A percentile compares a stretch with the other conserved stretches of the same genome.
These are phyloP conservation scores for Cephalopachus bancanus DNA, from an alignment of 2,797 vertebrate species.

Conservation along the genomic window DNA sequence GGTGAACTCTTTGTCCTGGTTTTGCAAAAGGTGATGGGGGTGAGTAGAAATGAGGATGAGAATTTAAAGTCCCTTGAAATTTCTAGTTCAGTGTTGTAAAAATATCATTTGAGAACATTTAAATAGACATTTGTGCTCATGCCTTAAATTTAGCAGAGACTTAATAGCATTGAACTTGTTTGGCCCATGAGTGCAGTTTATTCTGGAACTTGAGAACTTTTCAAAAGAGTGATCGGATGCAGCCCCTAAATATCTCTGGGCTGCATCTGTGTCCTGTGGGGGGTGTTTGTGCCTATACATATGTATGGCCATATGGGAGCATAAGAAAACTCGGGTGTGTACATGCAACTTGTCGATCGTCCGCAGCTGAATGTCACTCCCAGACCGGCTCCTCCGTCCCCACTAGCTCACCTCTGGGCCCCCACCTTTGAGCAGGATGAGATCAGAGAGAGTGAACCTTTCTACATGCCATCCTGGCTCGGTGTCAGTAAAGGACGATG, in stretches of 20 bases:
- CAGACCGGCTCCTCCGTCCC: neutral
- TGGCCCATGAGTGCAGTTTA: conserved; percentile 64
- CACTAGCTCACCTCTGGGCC: conserved; percentile 61
- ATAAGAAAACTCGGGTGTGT: conserved; percentile 37
- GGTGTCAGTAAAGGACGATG: neutral
- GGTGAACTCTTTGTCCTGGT: conserved; percentile 66
- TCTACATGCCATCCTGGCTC: neutral
- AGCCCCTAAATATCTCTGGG: conserved; percentile 77
- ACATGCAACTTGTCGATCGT: neutral
- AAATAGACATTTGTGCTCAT: conserved; percentile 85
- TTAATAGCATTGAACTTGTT: conserved; percentile 81
- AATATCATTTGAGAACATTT: conserved; percentile 83
- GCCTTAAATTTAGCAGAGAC: conserved; percentile 82
- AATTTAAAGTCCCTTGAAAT: conserved; percentile 82
- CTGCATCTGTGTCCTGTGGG: conserved; percentile 77
- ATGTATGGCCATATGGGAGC: conserved; percentile 82
- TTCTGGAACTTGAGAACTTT: conserved; percentile 78
- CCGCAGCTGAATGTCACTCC: conserved; percentile 41
- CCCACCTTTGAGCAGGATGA: neutral
- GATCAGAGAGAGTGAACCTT: neutral
- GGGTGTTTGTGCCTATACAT: conserved; percentile 80
- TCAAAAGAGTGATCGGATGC: conserved; percentile 72
- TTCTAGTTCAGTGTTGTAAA: conserved; percentile 81
- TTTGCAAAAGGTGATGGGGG: conserved; percentile 76
- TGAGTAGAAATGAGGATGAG: conserved; percentile 67